These are phyloP conservation scores for Taenaris catops DNA, from an alignment of 2,888 invertebrate species.

Conservation along the genomic window DNA sequence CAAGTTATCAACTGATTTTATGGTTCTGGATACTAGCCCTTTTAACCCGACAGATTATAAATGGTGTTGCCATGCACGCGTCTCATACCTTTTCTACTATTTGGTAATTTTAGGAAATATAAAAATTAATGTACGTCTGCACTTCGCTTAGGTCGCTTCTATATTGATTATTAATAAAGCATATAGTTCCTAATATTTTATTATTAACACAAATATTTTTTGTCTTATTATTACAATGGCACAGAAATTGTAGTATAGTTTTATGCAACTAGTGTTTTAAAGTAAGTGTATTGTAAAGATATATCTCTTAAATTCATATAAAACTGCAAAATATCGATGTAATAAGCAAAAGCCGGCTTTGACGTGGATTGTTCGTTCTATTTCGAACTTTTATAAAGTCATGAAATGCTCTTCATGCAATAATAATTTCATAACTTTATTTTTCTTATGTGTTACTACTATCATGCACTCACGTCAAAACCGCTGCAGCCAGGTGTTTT, in stretches of 20 bases:
- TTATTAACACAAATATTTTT: slow-evolving; percentile 25
- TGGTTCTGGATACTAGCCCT: too few relatives aligned
- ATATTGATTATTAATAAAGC: slow-evolving; percentile 30
- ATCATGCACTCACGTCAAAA: background rate
- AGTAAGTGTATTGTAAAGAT: slow-evolving; percentile 1
- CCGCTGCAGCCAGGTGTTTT: background rate
- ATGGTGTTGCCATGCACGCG: slow-evolving; percentile 21
- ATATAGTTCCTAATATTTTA: slow-evolving; percentile 55
- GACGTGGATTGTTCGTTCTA: too few relatives aligned
- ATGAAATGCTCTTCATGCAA: too few relatives aligned
- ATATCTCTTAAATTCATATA: background rate
- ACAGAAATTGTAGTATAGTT: slow-evolving; percentile 21
- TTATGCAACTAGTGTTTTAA: slow-evolving; percentile 6
- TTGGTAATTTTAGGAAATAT: slow-evolving; percentile 25
- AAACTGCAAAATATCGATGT: too few relatives aligned
- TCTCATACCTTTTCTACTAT: slow-evolving; percentile 25
- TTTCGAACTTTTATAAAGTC: too few relatives aligned
- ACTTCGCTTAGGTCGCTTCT: slow-evolving; percentile 57
- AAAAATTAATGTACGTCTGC: slow-evolving; percentile 33
- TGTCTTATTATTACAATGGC: slow-evolving; percentile 12
- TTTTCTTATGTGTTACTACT: too few relatives aligned
- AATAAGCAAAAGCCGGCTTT: too few relatives aligned
- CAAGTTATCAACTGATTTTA: too few relatives aligned
- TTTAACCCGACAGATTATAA: too few relatives aligned
- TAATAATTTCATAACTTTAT: too few relatives aligned